Conservation (phyloP, 2,888 invertebrate species). For the Troides aeacus region DNA sequence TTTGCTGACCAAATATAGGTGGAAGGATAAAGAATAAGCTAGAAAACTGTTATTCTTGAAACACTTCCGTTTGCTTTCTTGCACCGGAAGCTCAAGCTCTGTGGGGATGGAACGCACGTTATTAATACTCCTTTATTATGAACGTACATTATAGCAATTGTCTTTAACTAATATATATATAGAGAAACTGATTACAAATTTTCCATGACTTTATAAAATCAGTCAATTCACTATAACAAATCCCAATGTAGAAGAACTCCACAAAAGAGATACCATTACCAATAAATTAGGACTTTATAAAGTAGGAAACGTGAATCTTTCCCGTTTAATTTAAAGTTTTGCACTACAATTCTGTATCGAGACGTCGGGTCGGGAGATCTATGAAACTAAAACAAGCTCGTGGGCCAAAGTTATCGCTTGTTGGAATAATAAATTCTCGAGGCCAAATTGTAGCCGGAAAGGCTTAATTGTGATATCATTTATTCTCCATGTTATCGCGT, state of each 20-base stretch:
- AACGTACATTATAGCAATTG: too few relatives aligned
- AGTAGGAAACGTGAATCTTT: constrained; percentile 20
- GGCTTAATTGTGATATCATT: constrained; percentile 45
- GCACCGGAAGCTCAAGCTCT: too few relatives aligned
- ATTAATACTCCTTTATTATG: too few relatives aligned
- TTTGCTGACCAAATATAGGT: too few relatives aligned
- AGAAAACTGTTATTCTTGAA: too few relatives aligned
- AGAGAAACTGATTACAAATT: too few relatives aligned
- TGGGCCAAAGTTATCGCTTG: constrained; percentile 15
- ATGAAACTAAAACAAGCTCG: constrained; percentile 16
- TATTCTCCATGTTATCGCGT: constrained; percentile 46
- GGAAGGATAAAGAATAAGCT: too few relatives aligned
- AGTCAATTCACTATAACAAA: too few relatives aligned
- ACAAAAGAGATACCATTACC: constrained; percentile 5
- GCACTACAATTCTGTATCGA: constrained; percentile 14
- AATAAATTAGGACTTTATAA: constrained; percentile 10
- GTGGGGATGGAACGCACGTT: too few relatives aligned
- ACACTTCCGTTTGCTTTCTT: too few relatives aligned
- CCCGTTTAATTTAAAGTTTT: constrained; percentile 27
- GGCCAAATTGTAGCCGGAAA: constrained; percentile 33
- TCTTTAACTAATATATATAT: too few relatives aligned
- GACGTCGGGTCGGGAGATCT: constrained; percentile 13
- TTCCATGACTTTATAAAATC: too few relatives aligned
- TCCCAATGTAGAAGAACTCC: neutral
- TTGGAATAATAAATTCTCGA: constrained; percentile 19